These are phyloP conservation scores for Gymnorhina tibicen DNA, from an alignment of 2,113 vertebrate species.

Conservation along the genomic window DNA sequence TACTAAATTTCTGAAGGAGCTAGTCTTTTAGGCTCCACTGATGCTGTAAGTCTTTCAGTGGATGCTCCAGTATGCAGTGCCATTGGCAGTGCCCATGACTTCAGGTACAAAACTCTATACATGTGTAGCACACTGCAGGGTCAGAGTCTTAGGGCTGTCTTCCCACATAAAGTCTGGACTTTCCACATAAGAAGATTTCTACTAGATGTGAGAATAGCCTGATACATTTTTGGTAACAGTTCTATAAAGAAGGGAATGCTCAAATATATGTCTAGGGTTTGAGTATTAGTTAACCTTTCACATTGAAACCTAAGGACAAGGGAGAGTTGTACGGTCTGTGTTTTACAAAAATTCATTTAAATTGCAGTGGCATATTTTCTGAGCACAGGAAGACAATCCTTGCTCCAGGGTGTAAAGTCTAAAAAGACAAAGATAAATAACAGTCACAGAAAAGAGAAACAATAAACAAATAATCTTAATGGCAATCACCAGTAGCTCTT, in stretches of 20 bases:
- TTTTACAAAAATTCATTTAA: not conserved
- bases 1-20: not conserved
- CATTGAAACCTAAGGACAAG: not conserved
- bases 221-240: not conserved
- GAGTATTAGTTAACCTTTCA: not conserved
- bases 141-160: not conserved
- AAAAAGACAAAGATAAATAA: not conserved
- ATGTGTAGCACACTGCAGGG: not conserved
- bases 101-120: not conserved
- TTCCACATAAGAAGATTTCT: not conserved
- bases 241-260: not conserved
- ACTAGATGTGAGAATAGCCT: not conserved
- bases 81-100: not conserved
- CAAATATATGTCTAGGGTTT: not conserved
- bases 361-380: not conserved
- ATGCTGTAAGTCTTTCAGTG: not conserved
- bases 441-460: not conserved
- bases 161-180: not conserved
- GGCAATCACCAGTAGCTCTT: not conserved
- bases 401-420: not conserved
- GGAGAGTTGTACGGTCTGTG: not conserved
- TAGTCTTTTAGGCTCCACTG: not conserved
- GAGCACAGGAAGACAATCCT: not conserved
- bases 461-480: not conserved
- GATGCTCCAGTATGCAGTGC: too few relatives aligned